phyloP scores from a whole-genome alignment of 2,113 vertebrate genomes.

The Uria aalge region DNA sequence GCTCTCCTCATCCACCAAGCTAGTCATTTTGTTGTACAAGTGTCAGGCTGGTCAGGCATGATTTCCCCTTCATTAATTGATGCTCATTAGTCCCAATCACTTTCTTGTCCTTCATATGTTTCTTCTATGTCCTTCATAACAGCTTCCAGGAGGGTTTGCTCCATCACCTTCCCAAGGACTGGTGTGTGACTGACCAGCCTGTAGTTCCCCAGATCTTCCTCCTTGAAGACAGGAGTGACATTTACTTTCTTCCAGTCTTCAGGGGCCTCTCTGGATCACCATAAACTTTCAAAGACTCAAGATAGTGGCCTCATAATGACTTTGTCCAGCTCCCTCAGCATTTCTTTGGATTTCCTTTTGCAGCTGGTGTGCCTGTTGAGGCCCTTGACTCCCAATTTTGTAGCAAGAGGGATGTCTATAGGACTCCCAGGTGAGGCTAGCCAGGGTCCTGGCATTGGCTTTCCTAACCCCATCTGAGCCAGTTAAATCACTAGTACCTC shows the following conservation, averaged over 20 bases:
- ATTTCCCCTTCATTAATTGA: not conserved
- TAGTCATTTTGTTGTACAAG: not conserved
- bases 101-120: not conserved
- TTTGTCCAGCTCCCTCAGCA: not conserved
- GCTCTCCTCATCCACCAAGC: not conserved
- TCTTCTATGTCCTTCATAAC: not conserved
- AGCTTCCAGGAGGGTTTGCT: not conserved
- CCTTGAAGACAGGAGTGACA: not conserved
- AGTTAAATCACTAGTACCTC: not conserved
- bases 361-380: not conserved
- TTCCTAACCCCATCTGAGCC: not conserved
- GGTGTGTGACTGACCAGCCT: not conserved
- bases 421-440: not conserved
- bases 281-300: not conserved
- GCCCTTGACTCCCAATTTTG: not conserved
- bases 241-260: not conserved
- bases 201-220: not conserved
- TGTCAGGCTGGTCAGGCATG: not conserved
- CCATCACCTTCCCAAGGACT: not conserved
- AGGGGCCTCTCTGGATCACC: not conserved
- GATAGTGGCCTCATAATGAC: not conserved
- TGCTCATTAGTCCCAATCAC: not conserved
- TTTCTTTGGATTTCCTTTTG: not conserved
- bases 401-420: not conserved
- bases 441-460: not conserved